Evolutionary conservation across 35 echinoderm and acorn worm genomes (phyloP).

Genomic region (Amphiura filiformis): DNA sequence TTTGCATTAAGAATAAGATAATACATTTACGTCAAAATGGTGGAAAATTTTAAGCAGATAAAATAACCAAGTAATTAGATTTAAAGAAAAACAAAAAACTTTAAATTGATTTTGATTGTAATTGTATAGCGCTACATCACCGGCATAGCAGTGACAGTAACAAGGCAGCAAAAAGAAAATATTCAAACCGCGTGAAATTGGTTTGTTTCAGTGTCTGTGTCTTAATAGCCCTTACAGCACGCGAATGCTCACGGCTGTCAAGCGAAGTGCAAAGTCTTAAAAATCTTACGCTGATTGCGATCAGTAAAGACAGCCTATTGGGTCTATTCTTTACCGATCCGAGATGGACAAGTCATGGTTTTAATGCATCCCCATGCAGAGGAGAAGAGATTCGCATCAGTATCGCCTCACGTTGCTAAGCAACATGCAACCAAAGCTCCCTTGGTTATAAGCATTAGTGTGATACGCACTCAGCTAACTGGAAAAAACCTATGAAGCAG

Average conservation of each 20-base stretch:
- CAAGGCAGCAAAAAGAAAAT: too few relatives aligned
- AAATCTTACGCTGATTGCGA: background rate
- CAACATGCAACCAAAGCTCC: background rate
- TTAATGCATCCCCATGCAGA: conserved; percentile 12
- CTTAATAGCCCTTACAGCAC: conserved; percentile 1
- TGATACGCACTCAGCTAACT: background rate
- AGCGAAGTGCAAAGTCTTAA: background rate
- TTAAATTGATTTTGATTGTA: too few relatives aligned
- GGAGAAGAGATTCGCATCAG: background rate
- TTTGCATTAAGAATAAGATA: too few relatives aligned
- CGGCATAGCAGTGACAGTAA: too few relatives aligned
- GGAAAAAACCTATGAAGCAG: background rate
- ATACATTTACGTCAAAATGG: too few relatives aligned
- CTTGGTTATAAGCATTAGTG: background rate
- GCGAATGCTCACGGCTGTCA: background rate
- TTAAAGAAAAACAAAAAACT: too few relatives aligned
- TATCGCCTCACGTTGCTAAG: background rate
- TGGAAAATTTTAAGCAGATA: too few relatives aligned
- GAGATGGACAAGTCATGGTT: background rate
- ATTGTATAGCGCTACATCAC: too few relatives aligned
- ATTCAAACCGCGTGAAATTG: conserved; percentile 6
- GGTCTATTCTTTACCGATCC: background rate
- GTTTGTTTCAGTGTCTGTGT: background rate
- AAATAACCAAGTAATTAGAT: too few relatives aligned
- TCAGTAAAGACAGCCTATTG: background rate